Evolutionary conservation across 2,113 vertebrate species (phyloP), one percentile per base, ranked within the genome.

Genomic region (Acanthisitta chloris): DNA sequence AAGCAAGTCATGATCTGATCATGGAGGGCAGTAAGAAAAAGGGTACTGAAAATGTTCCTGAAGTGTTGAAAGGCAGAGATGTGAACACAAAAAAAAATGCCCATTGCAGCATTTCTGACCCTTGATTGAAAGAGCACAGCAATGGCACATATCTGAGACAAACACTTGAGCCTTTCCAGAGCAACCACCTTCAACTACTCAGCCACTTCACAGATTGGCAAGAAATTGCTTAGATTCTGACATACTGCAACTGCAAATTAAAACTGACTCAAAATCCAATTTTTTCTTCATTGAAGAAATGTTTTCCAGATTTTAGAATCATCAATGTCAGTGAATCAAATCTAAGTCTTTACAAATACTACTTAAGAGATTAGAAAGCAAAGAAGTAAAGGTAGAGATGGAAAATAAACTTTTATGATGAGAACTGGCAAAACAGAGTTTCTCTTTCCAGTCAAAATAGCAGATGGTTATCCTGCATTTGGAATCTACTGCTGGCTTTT

Each of bases 1-100:
- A 96, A 96, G 96, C 97, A 98, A 97, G 97, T 96, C 88, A 93
- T 97, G 82, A 93, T 97, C 97, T 97, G 96, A 98, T 98, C 96
- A 91, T 73, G 38, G 90, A 89, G 58, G 80, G 69, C 34, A 77
- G 73, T 85, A 90, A 96, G 77, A 88, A 94, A 92, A 38, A 95
- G 82, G 71, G 95, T 97, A 96, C 76, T 90, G 95, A 97, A 97
- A 94, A 86, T 55, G 61, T 58, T 94, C 86, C 82, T 79, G 51
- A 88, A 92, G 89, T 93, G 96, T 84, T 97, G 96, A 98, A 86
- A 96, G 93, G 62, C 62, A 88, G 54, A 73, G 88, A 97, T 76
- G 67, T 80, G 95, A 97, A 93, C 54, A 82, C n/a, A 92, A 95
- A 66, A 85, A 55, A 94, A 54, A 17, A 81, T 33, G 31, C 46